Conservation (phyloP, 1,140 invertebrate species). For the Drosophila athabasca region DNA sequence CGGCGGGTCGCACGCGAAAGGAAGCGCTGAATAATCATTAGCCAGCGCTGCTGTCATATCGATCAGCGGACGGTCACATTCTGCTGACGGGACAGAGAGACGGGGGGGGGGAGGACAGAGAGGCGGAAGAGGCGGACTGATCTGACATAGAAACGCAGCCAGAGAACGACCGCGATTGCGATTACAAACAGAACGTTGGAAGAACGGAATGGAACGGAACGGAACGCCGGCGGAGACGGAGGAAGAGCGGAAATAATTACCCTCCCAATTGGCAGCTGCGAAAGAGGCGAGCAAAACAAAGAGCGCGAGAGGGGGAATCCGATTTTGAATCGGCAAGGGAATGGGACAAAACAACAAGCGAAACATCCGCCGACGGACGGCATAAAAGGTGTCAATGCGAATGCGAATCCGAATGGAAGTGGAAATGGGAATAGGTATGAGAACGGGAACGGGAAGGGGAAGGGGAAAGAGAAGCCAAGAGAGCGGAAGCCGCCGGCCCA, state of each 20-base stretch:
- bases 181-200: constrained; percentile 46
- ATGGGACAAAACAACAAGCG: constrained; percentile 24
- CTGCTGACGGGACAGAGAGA: not conserved
- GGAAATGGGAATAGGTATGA: constrained; percentile 40
- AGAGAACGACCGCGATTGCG: constrained; percentile 58
- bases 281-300: constrained; percentile 73
- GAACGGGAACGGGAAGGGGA: constrained; percentile 43
- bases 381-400: constrained; percentile 63
- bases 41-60: constrained; percentile 59
- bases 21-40: constrained; percentile 79
- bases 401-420: constrained; percentile 51
- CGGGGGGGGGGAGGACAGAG: not conserved
- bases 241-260: constrained; percentile 60
- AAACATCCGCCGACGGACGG: constrained; percentile 47
- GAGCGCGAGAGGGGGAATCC: constrained; percentile 21
- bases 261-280: constrained; percentile 59
- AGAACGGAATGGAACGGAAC: constrained; percentile 43
- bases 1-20: constrained; percentile 65
- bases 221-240: constrained; percentile 13
- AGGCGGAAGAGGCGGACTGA: constrained; percentile 12
- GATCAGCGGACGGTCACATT: constrained; percentile 63
- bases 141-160: constrained; percentile 68
- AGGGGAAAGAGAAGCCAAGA: constrained; percentile 16
- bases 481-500: no score
- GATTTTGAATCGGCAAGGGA: constrained; percentile 30